Percentiles rank a stretch among this genome's conserved stretches.
These are phyloP conservation scores for Phrynosoma platyrhinos DNA, from an alignment of 2,113 vertebrate genomes.

Conservation along the genomic window DNA sequence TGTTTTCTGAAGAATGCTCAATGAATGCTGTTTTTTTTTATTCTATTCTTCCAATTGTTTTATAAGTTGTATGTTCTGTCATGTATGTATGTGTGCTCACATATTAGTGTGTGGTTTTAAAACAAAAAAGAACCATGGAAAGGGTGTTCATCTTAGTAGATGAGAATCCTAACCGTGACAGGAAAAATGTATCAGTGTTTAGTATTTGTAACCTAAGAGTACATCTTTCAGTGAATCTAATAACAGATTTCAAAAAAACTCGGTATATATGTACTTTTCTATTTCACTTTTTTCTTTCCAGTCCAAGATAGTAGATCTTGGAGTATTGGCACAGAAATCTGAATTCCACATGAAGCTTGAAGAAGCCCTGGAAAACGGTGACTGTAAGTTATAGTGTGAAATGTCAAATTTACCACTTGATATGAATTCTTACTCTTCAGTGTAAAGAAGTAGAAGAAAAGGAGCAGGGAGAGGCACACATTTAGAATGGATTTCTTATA, in stretches of 20 bases:
- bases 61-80: neutral
- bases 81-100: neutral
- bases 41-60: neutral
- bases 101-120: too few species aligned
- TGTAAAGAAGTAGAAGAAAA: neutral
- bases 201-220: too few species aligned
- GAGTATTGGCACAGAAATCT: slow-evolving; percentile 86
- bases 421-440: neutral
- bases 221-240: too few species aligned
- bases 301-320: slow-evolving; percentile 90
- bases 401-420: slow-evolving; percentile 18
- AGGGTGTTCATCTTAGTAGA: neutral
- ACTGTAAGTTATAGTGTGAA: slow-evolving; percentile 83
- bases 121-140: neutral
- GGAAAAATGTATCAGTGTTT: neutral
- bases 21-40: neutral
- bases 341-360: slow-evolving; percentile 86
- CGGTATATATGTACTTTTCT: neutral
- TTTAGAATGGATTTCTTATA: neutral
- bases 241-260: neutral
- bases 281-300: slow-evolving; percentile 69
- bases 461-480: accelerated
- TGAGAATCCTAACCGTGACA: neutral
- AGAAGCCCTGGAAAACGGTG: slow-evolving; percentile 76
- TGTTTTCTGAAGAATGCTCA: neutral